Percentiles rank a stretch among this genome's conserved stretches.
Conservation (phyloP, 2,113 vertebrate species). For the Callopanchax toddi region DNA sequence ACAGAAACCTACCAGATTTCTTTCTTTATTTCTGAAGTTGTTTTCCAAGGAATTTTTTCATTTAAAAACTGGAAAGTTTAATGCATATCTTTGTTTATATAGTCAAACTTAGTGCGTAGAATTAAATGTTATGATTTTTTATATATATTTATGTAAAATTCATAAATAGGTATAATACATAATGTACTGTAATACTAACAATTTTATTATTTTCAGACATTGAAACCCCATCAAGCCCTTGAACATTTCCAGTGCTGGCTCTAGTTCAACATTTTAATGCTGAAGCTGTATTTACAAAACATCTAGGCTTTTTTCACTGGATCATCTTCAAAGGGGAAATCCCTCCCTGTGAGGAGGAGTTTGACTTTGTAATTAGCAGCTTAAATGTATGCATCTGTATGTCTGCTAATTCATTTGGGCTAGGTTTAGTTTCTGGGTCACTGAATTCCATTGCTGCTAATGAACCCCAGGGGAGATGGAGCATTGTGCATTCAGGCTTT, state of each 20-base stretch:
- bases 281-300: constrained; percentile 47
- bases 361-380: constrained; percentile 70
- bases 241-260: constrained; percentile 11
- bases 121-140: not conserved
- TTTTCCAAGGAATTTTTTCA: too few relatives aligned
- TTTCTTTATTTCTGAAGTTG: too few relatives aligned
- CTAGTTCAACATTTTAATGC: constrained; percentile 4
- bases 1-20: too few relatives aligned
- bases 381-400: constrained; percentile 67
- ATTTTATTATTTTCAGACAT: not conserved
- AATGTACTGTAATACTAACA: constrained; percentile 1
- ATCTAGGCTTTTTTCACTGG: constrained; percentile 41
- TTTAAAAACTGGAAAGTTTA: too few relatives aligned
- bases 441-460: constrained; percentile 79
- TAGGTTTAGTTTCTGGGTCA: constrained; percentile 80
- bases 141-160: too few relatives aligned
- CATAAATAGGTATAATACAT: not conserved
- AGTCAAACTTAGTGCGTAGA: too few relatives aligned
- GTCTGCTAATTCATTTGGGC: constrained; percentile 72
- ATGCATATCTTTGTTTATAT: too few relatives aligned
- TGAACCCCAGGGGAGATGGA: constrained; percentile 73
- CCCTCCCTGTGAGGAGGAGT: constrained; percentile 63
- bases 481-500: constrained; percentile 59
- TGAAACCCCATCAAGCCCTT: constrained; percentile 15
- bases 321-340: constrained; percentile 69